A percentile compares a stretch with the other conserved stretches of the same genome.
Evolutionary conservation across 1,140 invertebrate species (phyloP).

Genomic region (Drosophila simulans): DNA sequence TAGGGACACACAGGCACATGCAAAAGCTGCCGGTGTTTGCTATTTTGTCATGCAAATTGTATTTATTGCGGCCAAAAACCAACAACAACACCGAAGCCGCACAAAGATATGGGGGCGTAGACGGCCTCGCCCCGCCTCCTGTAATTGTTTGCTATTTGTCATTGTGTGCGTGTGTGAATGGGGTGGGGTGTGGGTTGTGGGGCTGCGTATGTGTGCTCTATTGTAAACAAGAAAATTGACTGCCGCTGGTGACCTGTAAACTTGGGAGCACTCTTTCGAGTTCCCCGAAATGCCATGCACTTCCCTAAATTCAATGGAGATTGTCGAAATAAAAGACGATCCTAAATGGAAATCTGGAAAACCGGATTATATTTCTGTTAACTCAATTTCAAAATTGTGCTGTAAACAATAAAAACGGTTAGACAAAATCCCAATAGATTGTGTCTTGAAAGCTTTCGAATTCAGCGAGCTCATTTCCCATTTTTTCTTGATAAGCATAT

Average conservation of each 20-base stretch:
- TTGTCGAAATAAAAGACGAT: too few species aligned
- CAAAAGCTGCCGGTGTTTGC: conserved; percentile 76
- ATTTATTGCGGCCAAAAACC: conserved; percentile 78
- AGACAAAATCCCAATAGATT: background rate
- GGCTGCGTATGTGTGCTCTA: conserved; percentile 27
- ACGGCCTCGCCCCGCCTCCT: conserved; percentile 34
- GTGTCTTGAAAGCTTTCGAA: too few species aligned
- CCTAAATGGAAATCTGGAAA: background rate
- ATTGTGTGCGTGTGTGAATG: conserved; percentile 35
- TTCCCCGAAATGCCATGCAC: conserved; percentile 35
- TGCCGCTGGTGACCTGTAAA: conserved; percentile 50
- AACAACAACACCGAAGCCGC: conserved; percentile 35
- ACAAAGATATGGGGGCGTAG: conserved; percentile 42
- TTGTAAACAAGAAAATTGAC: conserved; percentile 77
- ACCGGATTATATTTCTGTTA: background rate
- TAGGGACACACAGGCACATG: conserved; percentile 21
- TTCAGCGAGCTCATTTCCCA: too few species aligned
- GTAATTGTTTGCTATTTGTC: conserved; percentile 80
- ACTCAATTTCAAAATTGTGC: too few species aligned
- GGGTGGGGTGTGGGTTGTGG: background rate
- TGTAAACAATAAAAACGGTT: too few species aligned
- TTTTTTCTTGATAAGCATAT: background rate
- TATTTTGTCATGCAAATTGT: conserved; percentile 83
- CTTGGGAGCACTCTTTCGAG: conserved; percentile 32
- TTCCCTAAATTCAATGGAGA: background rate